Evolutionary conservation across 2,888 invertebrate genomes (phyloP).

Genomic region (Eilema depressum): DNA sequence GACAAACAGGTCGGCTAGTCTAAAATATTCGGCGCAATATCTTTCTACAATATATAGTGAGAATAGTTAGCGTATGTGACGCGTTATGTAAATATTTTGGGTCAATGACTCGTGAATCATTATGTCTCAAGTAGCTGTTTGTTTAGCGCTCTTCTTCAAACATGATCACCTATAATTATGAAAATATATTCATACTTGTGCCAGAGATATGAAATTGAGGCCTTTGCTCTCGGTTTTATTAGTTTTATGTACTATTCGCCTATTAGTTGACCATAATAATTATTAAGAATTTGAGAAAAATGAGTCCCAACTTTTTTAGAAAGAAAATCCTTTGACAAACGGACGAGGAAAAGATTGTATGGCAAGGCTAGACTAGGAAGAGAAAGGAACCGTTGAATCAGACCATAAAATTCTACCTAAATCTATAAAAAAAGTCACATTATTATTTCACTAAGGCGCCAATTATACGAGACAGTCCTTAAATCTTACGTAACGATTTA

Average conservation of each 20-base stretch:
- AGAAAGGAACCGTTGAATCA: no score
- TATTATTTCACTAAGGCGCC: no score
- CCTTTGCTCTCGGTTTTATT: neutral
- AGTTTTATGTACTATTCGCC: neutral
- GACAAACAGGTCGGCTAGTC: neutral
- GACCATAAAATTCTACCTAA: no score
- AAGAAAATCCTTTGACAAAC: no score
- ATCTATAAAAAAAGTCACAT: no score
- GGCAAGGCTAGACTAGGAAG: no score
- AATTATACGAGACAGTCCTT: no score
- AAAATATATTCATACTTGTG: neutral
- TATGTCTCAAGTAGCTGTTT: slow-evolving; percentile 9
- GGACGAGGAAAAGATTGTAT: no score
- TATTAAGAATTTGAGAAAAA: neutral
- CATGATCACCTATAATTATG: slow-evolving; percentile 4
- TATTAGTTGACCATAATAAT: neutral
- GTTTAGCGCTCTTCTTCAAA: neutral
- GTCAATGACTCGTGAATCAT: slow-evolving; percentile 22
- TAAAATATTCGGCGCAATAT: neutral
- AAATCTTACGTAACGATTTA: no score
- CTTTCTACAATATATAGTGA: neutral
- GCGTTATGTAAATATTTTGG: slow-evolving; percentile 15
- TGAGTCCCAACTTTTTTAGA: neutral
- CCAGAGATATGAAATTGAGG: neutral
- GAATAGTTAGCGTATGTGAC: neutral